Base-by-base conservation (phyloP, 2,888 invertebrate genomes). In the Yponomeuta cagnagella region DNA sequence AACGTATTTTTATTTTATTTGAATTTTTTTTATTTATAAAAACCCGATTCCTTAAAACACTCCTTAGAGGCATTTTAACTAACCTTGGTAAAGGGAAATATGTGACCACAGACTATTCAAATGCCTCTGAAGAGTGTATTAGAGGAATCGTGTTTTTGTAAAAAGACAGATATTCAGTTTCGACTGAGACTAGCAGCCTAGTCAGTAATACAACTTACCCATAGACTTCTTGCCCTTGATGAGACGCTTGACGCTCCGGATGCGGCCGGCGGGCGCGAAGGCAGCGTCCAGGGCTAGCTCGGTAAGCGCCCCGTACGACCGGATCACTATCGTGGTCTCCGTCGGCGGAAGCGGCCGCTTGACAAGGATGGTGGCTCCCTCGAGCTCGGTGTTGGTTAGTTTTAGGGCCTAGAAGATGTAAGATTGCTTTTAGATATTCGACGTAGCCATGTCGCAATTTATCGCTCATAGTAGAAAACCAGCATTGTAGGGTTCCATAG, bases 191-290 rank as follows among this genome's bases (percentile, higher is more conserved):
- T 33, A 33, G 33, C 1, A 33, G 33, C 33, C 33, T 5, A 43
- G 8, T 43, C 43, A 43, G 43, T 8, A 43, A 6, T 5, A 5
- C 43, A 63, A 63, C 77, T 74, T 76, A 89, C 90, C 76, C 76
- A 85, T 85, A 66, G 83, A 72, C 68, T 87, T 87, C 75, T 82
- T 88, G 58, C 87, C 88, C 72, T 89, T 88, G n/a, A 83, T 76
- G 23, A 83, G 71, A 10, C 80, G 82, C 1, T 82, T 75, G 69
- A 90, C 87, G 75, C 75, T 81, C 52, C 90, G 76, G n/a, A 90
- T 85, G 63, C 77, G 79, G 63, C 90, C 90, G 1, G 82, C 82
- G 2, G 78, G 75, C 2, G 75, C 73, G 77, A 89, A 87, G 8
- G 80, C 74, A 1, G 83, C 75, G 74, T 82, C 81, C 37, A 90